Evolutionary conservation across 2,888 invertebrate genomes (phyloP).

Genomic region (Andrena chrysosceles): DNA sequence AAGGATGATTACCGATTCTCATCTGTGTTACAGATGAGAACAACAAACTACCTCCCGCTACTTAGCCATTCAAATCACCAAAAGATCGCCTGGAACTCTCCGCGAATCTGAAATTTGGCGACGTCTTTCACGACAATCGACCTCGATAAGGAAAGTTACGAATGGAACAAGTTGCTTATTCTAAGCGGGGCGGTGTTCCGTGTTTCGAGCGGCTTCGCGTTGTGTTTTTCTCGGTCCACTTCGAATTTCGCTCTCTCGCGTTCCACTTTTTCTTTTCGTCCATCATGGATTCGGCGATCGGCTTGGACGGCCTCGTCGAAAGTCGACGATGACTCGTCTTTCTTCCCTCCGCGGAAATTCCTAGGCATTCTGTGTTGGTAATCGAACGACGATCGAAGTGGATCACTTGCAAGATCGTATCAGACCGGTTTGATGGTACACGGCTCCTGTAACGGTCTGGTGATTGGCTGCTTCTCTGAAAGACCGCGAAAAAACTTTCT

Average conservation of each 20-base stretch:
- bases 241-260: slow-evolving; percentile 51
- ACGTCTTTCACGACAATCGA: slow-evolving; percentile 19
- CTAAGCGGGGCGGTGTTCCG: neutral
- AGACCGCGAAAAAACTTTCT: too few species aligned
- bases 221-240: slow-evolving; percentile 18
- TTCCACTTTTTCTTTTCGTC: slow-evolving; percentile 25
- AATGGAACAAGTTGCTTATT: slow-evolving; percentile 33
- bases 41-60: neutral
- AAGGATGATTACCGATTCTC: neutral
- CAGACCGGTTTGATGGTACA: slow-evolving; percentile 44
- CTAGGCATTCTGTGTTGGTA: neutral
- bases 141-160: slow-evolving; percentile 37
- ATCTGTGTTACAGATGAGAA: neutral
- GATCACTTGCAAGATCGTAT: slow-evolving; percentile 38
- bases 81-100: neutral
- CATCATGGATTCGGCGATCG: neutral
- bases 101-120: neutral
- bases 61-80: neutral
- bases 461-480: neutral
- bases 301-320: neutral
- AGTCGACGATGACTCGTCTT: neutral
- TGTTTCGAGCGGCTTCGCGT: neutral
- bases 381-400: slow-evolving; percentile 41
- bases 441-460: slow-evolving; percentile 39
- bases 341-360: neutral